Evolutionary conservation across 2,113 vertebrate species (phyloP).

Genomic region (Hylia prasina): DNA sequence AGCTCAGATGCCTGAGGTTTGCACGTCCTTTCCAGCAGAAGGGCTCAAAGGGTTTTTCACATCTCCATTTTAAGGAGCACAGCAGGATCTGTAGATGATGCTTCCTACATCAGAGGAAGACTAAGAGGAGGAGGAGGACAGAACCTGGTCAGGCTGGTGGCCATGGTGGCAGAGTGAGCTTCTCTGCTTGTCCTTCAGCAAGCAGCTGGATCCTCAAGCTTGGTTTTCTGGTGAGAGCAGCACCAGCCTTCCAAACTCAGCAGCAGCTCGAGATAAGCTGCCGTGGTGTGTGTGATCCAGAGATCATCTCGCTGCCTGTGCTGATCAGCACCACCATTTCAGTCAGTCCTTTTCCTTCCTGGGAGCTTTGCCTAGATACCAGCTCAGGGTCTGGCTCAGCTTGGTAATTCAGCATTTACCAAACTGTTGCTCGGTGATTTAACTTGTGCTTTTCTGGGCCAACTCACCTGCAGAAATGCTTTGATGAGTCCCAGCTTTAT

Average conservation of each 20-base stretch:
- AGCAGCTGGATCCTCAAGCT: neutral
- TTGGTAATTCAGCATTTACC: neutral
- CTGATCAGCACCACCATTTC: neutral
- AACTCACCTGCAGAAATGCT: neutral
- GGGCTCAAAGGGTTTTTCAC: neutral
- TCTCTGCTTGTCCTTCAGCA: neutral
- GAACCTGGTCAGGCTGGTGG: neutral
- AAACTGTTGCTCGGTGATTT: neutral
- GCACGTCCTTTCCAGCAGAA: neutral
- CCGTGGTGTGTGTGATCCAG: neutral
- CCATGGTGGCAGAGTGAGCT: neutral
- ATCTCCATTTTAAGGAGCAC: neutral
- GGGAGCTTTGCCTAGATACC: neutral
- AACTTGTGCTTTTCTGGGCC: neutral
- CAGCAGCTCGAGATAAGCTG: neutral
- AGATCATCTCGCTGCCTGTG: fast-evolving
- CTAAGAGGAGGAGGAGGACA: neutral
- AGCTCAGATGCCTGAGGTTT: neutral
- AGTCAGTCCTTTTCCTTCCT: neutral
- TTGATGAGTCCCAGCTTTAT: neutral
- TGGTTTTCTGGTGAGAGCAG: neutral
- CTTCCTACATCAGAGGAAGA: neutral
- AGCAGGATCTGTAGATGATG: neutral
- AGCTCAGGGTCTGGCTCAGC: neutral
- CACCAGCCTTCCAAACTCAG: neutral